Base-by-base conservation (phyloP, 2,888 invertebrate genomes). In the Pachydiplax longipennis region DNA sequence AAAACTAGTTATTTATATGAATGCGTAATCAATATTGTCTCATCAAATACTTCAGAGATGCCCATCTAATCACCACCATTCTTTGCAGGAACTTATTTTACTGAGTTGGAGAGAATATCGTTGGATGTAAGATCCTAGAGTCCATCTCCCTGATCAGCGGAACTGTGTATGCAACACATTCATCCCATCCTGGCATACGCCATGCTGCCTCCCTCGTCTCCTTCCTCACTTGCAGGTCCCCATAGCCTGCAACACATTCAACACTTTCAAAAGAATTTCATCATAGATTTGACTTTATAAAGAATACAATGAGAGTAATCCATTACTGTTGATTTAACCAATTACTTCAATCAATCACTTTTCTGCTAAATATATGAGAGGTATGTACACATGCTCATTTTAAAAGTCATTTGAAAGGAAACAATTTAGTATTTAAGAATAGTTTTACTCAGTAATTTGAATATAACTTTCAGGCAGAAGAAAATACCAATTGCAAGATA, bases 131-230 rank as follows among this genome's bases (percentile, higher is more conserved):
- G 92, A 99, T 98, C 92, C 99, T 97, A 93, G 98, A 98, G 94
- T 99, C 98, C 98, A 99, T 99, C 94, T 99, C 98, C 91, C 98
- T 95, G 93, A 99, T 99, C 92, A 99, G 95, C 31, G 99, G 99
- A 91, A 99, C 99, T 73, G 99, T 99, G 94, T 99, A 99, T 0
- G 99, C 99, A n/a, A 99, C 99, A 94, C 99, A 99, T 93, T 99
- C 98, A 94, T 99, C 99, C 99, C 99, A 99, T 91, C 99, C 99
- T 0, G 99, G 99, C 92, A 98, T 97, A 92, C 98, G 96, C 99
- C 99, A 99, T 5, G 99, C 99, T 92, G 97, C 97, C 94, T 99
- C 99, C 92, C 99, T 96, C 0, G 99, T 99, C 94, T 99, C 98
- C 93, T 99, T 99, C 40, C 99, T 96, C 0, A 96, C 96, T 93